These are phyloP conservation scores for Strigamia crassipes DNA, from an alignment of 2,888 invertebrate genomes.

Conservation along the genomic window DNA sequence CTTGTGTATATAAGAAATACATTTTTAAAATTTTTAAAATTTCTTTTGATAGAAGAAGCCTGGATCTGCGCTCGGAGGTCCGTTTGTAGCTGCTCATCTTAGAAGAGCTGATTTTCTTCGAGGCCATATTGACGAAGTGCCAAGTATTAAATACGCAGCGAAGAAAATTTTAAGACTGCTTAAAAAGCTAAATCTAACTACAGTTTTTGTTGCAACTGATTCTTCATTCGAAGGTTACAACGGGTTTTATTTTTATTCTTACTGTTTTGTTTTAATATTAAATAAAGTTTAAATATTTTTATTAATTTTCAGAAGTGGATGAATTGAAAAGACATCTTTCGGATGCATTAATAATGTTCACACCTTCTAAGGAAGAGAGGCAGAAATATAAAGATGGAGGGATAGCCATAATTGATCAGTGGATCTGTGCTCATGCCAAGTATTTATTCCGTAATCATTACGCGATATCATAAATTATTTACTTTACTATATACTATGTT, in stretches of 20 bases:
- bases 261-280: background rate
- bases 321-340: conserved; percentile 62
- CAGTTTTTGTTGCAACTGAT: conserved; percentile 85
- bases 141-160: conserved; percentile 76
- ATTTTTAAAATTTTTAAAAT: background rate
- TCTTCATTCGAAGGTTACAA: conserved; percentile 63
- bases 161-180: conserved; percentile 71
- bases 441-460: background rate
- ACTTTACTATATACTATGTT: conserved; percentile 52
- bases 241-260: too few relatives aligned
- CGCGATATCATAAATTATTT: background rate
- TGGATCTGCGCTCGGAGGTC: conserved; percentile 61
- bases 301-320: conserved; percentile 56
- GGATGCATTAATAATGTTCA: conserved; percentile 59
- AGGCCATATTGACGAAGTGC: conserved; percentile 74
- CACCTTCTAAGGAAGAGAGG: conserved; percentile 59
- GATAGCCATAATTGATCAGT: conserved; percentile 90
- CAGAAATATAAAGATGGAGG: conserved; percentile 76
- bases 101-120: conserved; percentile 84
- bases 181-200: conserved; percentile 64
- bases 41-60: conserved; percentile 24
- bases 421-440: conserved; percentile 86
- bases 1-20: background rate
- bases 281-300: conserved; percentile 43
- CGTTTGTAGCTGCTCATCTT: conserved; percentile 84